phyloP scores from a whole-genome alignment of 2,113 vertebrate genomes.

The Entelurus aequoreus region DNA sequence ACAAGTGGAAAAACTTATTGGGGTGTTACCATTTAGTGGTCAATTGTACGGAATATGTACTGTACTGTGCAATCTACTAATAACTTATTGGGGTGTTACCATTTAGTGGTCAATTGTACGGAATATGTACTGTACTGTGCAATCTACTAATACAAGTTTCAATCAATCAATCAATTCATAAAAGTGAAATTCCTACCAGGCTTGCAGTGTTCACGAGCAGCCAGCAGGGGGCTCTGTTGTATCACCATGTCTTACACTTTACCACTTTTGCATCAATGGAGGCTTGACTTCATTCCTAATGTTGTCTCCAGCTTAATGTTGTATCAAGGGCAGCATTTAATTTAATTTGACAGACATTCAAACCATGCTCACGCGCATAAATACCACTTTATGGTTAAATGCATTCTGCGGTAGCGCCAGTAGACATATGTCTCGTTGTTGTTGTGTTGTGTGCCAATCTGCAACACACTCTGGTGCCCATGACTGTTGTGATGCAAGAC shows the following conservation, averaged over 20 bases:
- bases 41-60: too few species aligned
- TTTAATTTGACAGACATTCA: constrained; percentile 36
- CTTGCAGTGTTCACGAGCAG: constrained; percentile 8
- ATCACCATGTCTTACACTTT: constrained; percentile 23
- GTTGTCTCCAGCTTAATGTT: constrained; percentile 32
- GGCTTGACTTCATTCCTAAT: constrained; percentile 43
- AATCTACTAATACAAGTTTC: too few species aligned
- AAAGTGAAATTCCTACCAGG: background rate
- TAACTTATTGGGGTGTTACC: too few species aligned
- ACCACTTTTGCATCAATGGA: constrained; percentile 1
- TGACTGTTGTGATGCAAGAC: background rate
- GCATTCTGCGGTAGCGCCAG: constrained; percentile 9
- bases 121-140: too few species aligned
- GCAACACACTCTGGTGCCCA: constrained; percentile 6
- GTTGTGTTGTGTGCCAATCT: constrained; percentile 11
- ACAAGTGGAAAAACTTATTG: too few species aligned
- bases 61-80: too few species aligned
- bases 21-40: too few species aligned
- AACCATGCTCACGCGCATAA: constrained; percentile 29
- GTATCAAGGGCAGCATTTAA: constrained; percentile 28
- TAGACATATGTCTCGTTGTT: constrained; percentile 6
- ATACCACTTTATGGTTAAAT: constrained; percentile 24
- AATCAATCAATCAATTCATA: too few species aligned
- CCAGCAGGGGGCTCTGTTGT: constrained; percentile 50
- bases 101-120: too few species aligned